Conservation (phyloP, 2,888 invertebrate genomes). For the Oxycera nigricornis region DNA sequence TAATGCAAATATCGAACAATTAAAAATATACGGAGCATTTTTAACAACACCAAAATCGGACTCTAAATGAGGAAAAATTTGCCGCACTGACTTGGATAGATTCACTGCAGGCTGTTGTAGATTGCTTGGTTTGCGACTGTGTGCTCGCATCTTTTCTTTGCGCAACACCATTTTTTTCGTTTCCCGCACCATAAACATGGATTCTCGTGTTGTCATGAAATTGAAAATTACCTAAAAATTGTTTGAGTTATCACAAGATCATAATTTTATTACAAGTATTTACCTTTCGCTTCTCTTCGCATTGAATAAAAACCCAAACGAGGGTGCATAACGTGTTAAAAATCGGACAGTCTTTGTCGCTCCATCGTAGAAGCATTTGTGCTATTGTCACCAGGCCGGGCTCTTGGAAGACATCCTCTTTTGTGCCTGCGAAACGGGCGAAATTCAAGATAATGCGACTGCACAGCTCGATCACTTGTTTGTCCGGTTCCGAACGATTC, state of each 20-base stretch:
- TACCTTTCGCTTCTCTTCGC: conserved; percentile 57
- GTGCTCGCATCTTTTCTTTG: conserved; percentile 61
- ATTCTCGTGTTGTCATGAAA: conserved; percentile 60
- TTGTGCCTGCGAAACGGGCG: conserved; percentile 69
- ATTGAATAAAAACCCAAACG: conserved; percentile 69
- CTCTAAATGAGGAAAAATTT: conserved; percentile 56
- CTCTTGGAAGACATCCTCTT: conserved; percentile 68
- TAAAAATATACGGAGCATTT: conserved; percentile 58
- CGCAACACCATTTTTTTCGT: conserved; percentile 61
- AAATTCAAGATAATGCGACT: conserved; percentile 71
- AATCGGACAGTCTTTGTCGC: conserved; percentile 70
- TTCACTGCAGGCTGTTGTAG: not conserved
- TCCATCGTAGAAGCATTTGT: conserved; percentile 71
- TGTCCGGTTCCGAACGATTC: conserved; percentile 62
- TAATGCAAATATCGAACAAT: conserved; percentile 60
- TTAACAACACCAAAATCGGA: conserved; percentile 60
- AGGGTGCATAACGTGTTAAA: conserved; percentile 72
- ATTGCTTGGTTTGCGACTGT: conserved; percentile 54
- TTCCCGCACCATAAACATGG: conserved; percentile 60
- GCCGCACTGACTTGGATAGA: not conserved
- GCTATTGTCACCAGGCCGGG: conserved; percentile 68
- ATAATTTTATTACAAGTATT: not conserved
- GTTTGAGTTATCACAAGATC: not conserved
- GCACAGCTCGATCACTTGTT: conserved; percentile 60
- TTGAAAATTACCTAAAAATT: conserved; percentile 57